Conservation (phyloP, 1,140 invertebrate species). For the Ips typographus region DNA sequence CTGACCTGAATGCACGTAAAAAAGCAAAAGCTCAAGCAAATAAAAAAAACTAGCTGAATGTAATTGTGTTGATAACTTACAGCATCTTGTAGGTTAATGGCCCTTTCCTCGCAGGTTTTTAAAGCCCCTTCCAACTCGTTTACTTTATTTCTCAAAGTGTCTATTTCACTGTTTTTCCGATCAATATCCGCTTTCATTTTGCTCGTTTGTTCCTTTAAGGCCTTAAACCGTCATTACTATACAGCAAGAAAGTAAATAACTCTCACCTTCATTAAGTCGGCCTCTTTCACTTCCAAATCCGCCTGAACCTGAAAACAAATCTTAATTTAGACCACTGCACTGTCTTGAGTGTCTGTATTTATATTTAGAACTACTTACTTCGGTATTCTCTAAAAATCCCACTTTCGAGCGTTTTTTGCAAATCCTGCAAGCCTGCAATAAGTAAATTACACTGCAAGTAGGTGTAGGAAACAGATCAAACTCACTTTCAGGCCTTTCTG, state of each 20-base stretch:
- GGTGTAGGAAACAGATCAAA: too few species aligned
- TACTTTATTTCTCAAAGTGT: slow-evolving; percentile 39
- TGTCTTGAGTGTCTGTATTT: not conserved
- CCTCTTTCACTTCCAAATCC: slow-evolving; percentile 12
- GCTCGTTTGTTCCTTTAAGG: slow-evolving; percentile 16
- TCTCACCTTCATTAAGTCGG: slow-evolving; percentile 15
- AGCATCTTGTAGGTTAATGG: slow-evolving; percentile 46
- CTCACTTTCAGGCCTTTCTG: not conserved
- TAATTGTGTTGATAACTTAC: slow-evolving; percentile 34
- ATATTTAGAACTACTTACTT: slow-evolving; percentile 19
- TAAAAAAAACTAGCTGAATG: slow-evolving; percentile 2
- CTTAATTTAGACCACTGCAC: slow-evolving; percentile 2
- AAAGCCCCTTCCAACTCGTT: slow-evolving; percentile 39
- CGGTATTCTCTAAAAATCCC: slow-evolving; percentile 28
- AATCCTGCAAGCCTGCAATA: slow-evolving; percentile 34
- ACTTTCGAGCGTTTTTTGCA: slow-evolving; percentile 28
- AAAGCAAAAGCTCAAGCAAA: slow-evolving; percentile 28
- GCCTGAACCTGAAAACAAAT: slow-evolving; percentile 27
- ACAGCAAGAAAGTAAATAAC: not conserved
- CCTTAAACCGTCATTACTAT: slow-evolving; percentile 13
- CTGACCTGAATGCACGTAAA: slow-evolving; percentile 42
- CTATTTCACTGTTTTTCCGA: slow-evolving; percentile 34
- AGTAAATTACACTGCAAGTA: not conserved
- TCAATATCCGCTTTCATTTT: slow-evolving; percentile 30
- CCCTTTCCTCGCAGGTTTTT: slow-evolving; percentile 41